A percentile compares a stretch with the other conserved stretches of the same genome.
Evolutionary conservation across 2,888 invertebrate genomes (phyloP).

Genomic region (Pilophorus perplexus): DNA sequence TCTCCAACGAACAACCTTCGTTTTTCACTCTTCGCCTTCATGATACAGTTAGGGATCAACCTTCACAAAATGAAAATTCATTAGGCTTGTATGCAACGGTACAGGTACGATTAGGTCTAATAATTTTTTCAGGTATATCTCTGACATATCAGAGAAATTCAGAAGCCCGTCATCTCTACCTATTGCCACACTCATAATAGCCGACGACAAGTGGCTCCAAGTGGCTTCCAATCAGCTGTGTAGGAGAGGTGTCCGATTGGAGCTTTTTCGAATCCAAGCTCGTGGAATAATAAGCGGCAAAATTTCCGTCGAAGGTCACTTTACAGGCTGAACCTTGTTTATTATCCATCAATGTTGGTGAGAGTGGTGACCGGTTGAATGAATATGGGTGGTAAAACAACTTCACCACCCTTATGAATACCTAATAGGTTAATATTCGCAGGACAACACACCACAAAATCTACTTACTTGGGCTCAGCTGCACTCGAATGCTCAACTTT

Average conservation of each 20-base stretch:
- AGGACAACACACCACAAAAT: too few relatives aligned
- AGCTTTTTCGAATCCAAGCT: too few relatives aligned
- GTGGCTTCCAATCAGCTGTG: not conserved
- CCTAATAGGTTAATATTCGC: not conserved
- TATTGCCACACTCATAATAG: too few relatives aligned
- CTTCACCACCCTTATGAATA: not conserved
- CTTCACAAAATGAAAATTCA: constrained; percentile 53
- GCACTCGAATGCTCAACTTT: constrained; percentile 79
- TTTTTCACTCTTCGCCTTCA: constrained; percentile 96
- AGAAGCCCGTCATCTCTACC: too few relatives aligned
- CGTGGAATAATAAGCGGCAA: too few relatives aligned
- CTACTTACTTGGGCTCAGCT: constrained; percentile 62
- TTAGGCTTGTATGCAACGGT: not conserved
- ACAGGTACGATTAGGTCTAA: too few relatives aligned
- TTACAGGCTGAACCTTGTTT: too few relatives aligned
- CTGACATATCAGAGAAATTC: too few relatives aligned
- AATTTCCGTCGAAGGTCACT: too few relatives aligned
- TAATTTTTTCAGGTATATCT: too few relatives aligned
- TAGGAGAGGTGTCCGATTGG: too few relatives aligned
- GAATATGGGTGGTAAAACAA: not conserved
- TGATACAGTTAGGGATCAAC: constrained; percentile 88
- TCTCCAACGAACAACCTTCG: constrained; percentile 89
- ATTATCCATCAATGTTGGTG: too few relatives aligned
- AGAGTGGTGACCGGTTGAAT: not conserved
- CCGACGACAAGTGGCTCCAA: not conserved